phyloP scores from a whole-genome alignment of 1,140 invertebrate species.

The Diprion similis region DNA sequence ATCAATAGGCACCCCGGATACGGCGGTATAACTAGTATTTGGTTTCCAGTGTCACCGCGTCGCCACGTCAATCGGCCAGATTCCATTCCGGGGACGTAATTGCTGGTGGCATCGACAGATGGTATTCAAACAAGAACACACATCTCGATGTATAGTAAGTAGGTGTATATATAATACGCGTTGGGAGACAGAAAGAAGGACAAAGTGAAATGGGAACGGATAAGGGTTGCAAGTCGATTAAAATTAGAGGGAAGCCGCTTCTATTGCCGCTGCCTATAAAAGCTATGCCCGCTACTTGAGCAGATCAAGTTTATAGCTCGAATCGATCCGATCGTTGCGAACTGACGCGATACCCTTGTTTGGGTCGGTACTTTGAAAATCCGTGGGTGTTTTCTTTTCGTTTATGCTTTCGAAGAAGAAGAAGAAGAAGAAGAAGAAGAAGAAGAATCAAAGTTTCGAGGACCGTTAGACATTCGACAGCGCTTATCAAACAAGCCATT shows the following conservation, averaged over 20 bases:
- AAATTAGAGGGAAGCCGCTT: not conserved
- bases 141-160: not conserved
- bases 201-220: not conserved
- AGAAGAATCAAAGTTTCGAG: too few relatives aligned
- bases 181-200: too few relatives aligned
- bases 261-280: too few relatives aligned
- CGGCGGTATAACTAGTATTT: not conserved
- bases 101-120: conserved; percentile 4
- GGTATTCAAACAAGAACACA: conserved; percentile 2
- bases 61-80: not conserved
- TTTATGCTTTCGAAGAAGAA: too few relatives aligned
- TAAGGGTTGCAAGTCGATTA: conserved; percentile 1
- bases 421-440: too few relatives aligned
- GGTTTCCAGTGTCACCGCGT: conserved; percentile 4
- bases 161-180: too few relatives aligned
- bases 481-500: not conserved
- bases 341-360: too few relatives aligned
- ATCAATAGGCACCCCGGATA: conserved; percentile 5
- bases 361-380: too few relatives aligned
- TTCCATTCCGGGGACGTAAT: not conserved
- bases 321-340: not conserved
- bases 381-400: too few relatives aligned
- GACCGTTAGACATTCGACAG: too few relatives aligned
- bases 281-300: too few relatives aligned
- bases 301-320: not conserved